Evolutionary conservation across 2,888 invertebrate genomes (phyloP), one percentile per base, ranked within the genome.

Genomic region (Amblyjoppa proteus): DNA sequence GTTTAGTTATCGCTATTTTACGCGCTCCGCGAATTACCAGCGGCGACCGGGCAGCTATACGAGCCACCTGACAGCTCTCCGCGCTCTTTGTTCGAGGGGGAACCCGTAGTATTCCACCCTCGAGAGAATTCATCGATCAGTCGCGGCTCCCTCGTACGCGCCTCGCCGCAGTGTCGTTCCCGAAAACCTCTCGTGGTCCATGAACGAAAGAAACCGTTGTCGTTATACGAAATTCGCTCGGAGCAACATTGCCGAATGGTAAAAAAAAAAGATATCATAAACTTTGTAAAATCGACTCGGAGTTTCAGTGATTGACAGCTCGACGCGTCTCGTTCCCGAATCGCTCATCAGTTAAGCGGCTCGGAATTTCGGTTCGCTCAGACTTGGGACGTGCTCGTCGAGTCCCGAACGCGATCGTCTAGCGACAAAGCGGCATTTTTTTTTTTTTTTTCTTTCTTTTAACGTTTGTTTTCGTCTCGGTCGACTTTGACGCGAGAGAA

Each of bases 331-430:
- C 28, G 28, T 28, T 13, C 4, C 28, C 11, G 28, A 58, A 49
- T 49, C 58, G 56, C 56, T 56, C 58, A 13, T 28, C 28, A 13
- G 58, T 4, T 56, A 13, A n/a, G 41, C 31, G 16, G n/a, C 9
- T 28, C 31, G 49, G 9, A 31, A 34, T 61, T 41, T n/a, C 38
- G n/a, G 53, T n/a, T 16, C 13, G 28, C n/a, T 56, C 56, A 5
- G 13, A 28, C 56, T 16, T 58, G 84, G 81, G 85, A 87, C 86
- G 84, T 87, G 87, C 84, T 81, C 45, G 86, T 61, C 87, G 80
- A 84, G 86, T 87, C 75, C 80, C 85, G 53, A 73, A 69, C 51
- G 45, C 49, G 6, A 34, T 51, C 16, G n/a, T 20, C n/a, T 16
- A 13, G 61, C 5, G 53, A 80, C 13, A 76, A 28, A 74, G 66